Base-by-base conservation (phyloP, 2,888 invertebrate species). In the Desoria tigrina region DNA sequence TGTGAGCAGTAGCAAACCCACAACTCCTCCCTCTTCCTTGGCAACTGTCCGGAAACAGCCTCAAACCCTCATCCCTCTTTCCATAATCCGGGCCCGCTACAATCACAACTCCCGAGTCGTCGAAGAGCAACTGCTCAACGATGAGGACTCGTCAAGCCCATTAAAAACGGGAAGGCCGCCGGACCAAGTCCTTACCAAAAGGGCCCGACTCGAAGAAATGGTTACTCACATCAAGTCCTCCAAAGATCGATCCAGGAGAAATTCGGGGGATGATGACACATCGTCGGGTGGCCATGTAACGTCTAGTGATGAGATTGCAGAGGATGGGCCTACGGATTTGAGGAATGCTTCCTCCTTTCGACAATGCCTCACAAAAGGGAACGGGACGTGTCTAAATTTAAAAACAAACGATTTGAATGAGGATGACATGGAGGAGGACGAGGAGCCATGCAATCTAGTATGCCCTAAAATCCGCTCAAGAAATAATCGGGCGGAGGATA, bases 161-260 rank as follows among this genome's bases (percentile, higher is more conserved):
- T 56, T 61, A 11, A 64, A 66, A 16, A 27, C 55, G 27, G 59
- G 66, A 4, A 57, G 68, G 1, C 61, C 56, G 3, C 53, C 57
- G 11, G 71, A 69, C 42, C 68, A 73, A 59, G 74, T 75, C 39
- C 72, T 71, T 54, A 73, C 68, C 2, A 76, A 76, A 60, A 28
- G 76, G 24, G 76, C 75, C 3, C 60, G 77, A 7, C 74, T 77
- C 11, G 77, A 77, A 51, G 76, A 75, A 64, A 75, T 77, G 75
- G 75, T 77, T 14, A 72, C 73, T 16, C 71, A 76, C 32, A 75
- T 77, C 23, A 75, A 75, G 58, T 68, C 72, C 18, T 69, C 71
- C 2, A 73, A 73, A 58, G 73, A 73, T 42, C 42, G 68, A 27
- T 64, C 66, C 28, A 51, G 76, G 23, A 32, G 75, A 49, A 71